Percentiles rank a stretch among this genome's conserved stretches.
These are phyloP conservation scores for Tetheella fluctuosa DNA, from an alignment of 2,888 invertebrate genomes.

Conservation along the genomic window DNA sequence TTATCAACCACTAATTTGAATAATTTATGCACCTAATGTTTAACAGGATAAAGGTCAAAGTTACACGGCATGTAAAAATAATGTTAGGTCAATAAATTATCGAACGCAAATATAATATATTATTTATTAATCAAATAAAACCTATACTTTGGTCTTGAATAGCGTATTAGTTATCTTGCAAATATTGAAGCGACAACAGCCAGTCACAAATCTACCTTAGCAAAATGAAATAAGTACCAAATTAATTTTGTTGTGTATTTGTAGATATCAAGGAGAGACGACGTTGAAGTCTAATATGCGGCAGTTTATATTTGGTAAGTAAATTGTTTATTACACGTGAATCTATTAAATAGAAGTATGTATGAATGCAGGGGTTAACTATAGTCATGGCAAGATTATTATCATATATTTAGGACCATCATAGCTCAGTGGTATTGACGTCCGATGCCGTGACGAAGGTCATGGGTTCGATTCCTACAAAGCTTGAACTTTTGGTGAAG, in stretches of 20 bases:
- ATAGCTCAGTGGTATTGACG: too few relatives aligned
- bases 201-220: background rate
- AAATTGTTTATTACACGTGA: background rate
- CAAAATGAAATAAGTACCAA: background rate
- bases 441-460: too few relatives aligned
- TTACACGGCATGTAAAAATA: background rate
- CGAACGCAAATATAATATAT: background rate
- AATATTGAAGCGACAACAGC: too few relatives aligned
- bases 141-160: background rate
- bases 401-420: background rate
- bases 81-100: background rate
- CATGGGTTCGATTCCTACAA: too few relatives aligned
- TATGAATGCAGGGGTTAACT: too few relatives aligned
- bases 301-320: slow-evolving; percentile 3
- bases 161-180: background rate
- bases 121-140: background rate
- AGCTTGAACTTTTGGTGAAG: too few relatives aligned
- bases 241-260: background rate
- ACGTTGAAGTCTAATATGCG: background rate
- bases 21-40: background rate
- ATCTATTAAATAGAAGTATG: too few relatives aligned
- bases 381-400: too few relatives aligned
- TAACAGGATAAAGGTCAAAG: background rate
- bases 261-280: background rate
- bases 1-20: background rate